Evolutionary conservation across 1,140 invertebrate species (phyloP).

Genomic region (Xylocopa sonorina): DNA sequence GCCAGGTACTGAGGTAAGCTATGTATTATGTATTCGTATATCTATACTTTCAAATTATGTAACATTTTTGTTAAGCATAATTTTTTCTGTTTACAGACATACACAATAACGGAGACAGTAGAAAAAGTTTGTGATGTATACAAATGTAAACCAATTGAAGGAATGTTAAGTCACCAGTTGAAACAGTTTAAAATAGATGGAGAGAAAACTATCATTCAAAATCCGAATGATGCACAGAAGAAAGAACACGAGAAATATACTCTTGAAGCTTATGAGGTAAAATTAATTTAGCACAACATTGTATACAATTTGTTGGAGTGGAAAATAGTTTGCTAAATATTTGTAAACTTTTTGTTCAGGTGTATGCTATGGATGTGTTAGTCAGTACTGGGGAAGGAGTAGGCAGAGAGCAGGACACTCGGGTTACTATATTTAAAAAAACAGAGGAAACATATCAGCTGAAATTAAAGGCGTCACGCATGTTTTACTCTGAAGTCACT

Average conservation of each 20-base stretch:
- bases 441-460: conserved; percentile 98
- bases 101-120: conserved; percentile 95
- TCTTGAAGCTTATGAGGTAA: conserved; percentile 95
- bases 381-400: conserved; percentile 96
- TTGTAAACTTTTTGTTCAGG: conserved; percentile 77
- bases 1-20: conserved; percentile 92
- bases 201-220: conserved; percentile 99
- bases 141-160: conserved; percentile 98
- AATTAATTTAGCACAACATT: not conserved
- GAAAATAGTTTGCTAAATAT: not conserved
- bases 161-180: conserved; percentile 99
- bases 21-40: not conserved
- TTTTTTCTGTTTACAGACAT: conserved; percentile 85
- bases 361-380: conserved; percentile 99
- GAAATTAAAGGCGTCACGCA: conserved; percentile 97
- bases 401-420: conserved; percentile 94
- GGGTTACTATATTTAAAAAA: conserved; percentile 99
- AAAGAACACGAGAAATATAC: conserved; percentile 99
- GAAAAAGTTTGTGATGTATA: conserved; percentile 96
- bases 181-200: conserved; percentile 99
- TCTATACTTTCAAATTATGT: not conserved
- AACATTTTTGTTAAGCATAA: not conserved
- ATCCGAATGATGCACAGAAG: conserved; percentile 98
- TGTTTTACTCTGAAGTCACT: conserved; percentile 96
- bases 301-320: not conserved